Evolutionary conservation across 2,888 invertebrate species (phyloP).

Genomic region (Drosophila bunnanda): DNA sequence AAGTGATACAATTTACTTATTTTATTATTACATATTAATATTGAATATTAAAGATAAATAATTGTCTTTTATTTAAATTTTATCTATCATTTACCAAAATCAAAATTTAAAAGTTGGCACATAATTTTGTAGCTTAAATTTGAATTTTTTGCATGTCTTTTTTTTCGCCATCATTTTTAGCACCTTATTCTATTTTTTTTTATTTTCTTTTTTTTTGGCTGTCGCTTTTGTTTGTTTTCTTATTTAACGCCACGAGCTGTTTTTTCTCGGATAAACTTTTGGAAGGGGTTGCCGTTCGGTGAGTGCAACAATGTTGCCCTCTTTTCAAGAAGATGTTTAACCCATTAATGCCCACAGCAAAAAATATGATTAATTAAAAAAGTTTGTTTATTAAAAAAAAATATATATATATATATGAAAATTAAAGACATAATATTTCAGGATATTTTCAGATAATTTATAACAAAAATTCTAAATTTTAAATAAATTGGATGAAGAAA

Average conservation of each 20-base stretch:
- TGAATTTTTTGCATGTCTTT: slow-evolving; percentile 44
- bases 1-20: too few relatives aligned
- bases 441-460: neutral
- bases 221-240: slow-evolving; percentile 53
- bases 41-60: too few relatives aligned
- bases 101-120: too few relatives aligned
- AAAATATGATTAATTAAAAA: neutral
- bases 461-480: neutral
- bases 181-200: slow-evolving; percentile 50
- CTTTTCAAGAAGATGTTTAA: slow-evolving; percentile 23
- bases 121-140: neutral
- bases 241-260: slow-evolving; percentile 55
- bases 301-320: slow-evolving; percentile 40
- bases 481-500: neutral
- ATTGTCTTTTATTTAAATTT: too few relatives aligned
- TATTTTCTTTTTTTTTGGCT: slow-evolving; percentile 9
- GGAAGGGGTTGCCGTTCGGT: slow-evolving; percentile 4
- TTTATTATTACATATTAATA: too few relatives aligned
- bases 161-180: slow-evolving; percentile 75
- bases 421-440: too few relatives aligned
- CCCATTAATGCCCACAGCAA: slow-evolving; percentile 13
- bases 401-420: too few relatives aligned
- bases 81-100: too few relatives aligned
- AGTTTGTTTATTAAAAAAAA: neutral
- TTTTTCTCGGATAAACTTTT: slow-evolving; percentile 39